A percentile compares a stretch with the other conserved stretches of the same genome.
phyloP scores from a whole-genome alignment of 1,140 invertebrate genomes.

The Trichogramma pretiosum region DNA sequence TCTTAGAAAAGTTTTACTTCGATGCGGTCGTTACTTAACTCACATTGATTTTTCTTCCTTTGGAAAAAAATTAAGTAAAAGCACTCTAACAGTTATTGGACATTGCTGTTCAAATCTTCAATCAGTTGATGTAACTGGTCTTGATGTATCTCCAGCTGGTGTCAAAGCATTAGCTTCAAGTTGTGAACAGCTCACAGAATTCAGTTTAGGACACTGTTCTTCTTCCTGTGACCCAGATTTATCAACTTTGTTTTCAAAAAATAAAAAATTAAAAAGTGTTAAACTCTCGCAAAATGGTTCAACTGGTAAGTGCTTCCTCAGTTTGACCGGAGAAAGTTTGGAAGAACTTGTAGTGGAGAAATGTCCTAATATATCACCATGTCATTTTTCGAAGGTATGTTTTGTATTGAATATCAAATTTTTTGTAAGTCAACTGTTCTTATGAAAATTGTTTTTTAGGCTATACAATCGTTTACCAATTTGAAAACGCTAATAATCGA shows the following conservation, averaged over 20 bases:
- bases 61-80: slow-evolving; percentile 22
- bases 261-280: slow-evolving; percentile 28
- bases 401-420: too few species aligned
- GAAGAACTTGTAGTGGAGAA: slow-evolving; percentile 27
- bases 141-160: slow-evolving; percentile 30
- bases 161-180: slow-evolving; percentile 27
- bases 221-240: slow-evolving; percentile 33
- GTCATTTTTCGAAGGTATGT: slow-evolving; percentile 27
- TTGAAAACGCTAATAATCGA: slow-evolving; percentile 23
- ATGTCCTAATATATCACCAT: slow-evolving; percentile 23
- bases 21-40: slow-evolving; percentile 35
- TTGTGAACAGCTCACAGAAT: slow-evolving; percentile 30
- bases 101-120: slow-evolving; percentile 37
- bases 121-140: slow-evolving; percentile 27
- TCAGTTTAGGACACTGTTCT: slow-evolving; percentile 26
- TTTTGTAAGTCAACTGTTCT: too few species aligned
- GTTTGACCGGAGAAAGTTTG: slow-evolving; percentile 27
- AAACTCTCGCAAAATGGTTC: slow-evolving; percentile 24
- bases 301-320: slow-evolving; percentile 28
- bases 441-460: slow-evolving; percentile 24
- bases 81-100: slow-evolving; percentile 33
- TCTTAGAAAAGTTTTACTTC: slow-evolving; percentile 33
- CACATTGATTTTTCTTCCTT: slow-evolving; percentile 24
- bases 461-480: slow-evolving; percentile 21
- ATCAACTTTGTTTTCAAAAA: slow-evolving; percentile 29